Conservation (phyloP, 2,888 invertebrate genomes). For the Barypeithes pellucidus region DNA sequence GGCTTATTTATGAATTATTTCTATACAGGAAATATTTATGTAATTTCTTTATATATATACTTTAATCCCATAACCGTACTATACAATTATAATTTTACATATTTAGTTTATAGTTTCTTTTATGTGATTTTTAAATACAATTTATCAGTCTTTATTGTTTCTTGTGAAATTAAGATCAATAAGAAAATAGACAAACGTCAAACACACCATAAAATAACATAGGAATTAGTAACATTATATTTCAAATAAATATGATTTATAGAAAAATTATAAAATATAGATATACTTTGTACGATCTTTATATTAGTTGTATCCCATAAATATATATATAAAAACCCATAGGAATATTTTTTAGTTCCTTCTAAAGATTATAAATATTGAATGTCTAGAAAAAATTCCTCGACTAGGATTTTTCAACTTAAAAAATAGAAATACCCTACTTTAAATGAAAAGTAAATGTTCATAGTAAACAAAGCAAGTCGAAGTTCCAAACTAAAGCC, state of each 20-base stretch:
- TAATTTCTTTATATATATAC: neutral
- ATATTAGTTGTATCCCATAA: conserved; percentile 19
- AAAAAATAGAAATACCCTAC: neutral
- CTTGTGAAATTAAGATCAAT: conserved; percentile 2
- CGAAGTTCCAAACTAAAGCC: neutral
- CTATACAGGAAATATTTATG: neutral
- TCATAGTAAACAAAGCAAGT: neutral
- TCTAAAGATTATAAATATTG: conserved; percentile 1
- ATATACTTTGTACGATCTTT: conserved; percentile 39
- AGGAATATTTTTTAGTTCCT: conserved; percentile 9
- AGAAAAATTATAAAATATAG: conserved; percentile 37
- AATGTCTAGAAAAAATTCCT: conserved; percentile 10
- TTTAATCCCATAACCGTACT: conserved; percentile 3
- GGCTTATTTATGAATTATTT: neutral
- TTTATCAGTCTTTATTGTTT: conserved; percentile 13
- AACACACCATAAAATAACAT: conserved; percentile 17
- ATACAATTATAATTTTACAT: neutral
- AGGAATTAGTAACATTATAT: conserved; percentile 13
- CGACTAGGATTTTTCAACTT: neutral
- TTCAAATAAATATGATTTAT: conserved; percentile 35
- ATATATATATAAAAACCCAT: conserved; percentile 43
- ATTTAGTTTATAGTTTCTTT: neutral
- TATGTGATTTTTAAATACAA: conserved; percentile 10
- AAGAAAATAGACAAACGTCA: conserved; percentile 5
- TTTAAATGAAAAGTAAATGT: neutral